Evolutionary conservation across 1,140 invertebrate genomes (phyloP), one percentile per base, ranked within the genome.

Genomic region (Polypedilum pembai): DNA sequence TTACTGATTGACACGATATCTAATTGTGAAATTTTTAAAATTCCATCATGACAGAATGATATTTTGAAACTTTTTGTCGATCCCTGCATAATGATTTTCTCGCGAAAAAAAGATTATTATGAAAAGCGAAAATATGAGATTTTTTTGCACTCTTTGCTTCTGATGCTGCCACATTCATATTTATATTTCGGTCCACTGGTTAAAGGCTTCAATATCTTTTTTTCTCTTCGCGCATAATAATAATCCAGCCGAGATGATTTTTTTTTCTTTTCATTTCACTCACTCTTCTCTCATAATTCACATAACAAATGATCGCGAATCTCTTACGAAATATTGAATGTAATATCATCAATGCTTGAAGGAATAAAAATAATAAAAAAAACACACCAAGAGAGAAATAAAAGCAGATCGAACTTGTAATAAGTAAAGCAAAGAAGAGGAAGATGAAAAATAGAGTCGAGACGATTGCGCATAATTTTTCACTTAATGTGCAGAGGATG

Each of bases 391-490:
- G 24, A 33, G 24, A 33, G 24, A 33, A 33, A 33, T 3, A 33
- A 33, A 45, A 45, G 2, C 41, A 45, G 41, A 45, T 45, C 41
- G 45, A 12, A n/a, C 45, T 12, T 56, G 45, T 12, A n/a, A 12
- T 56, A 56, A 56, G 8, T 45, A 45, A 56, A 56, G n/a, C 24
- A 33, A 33, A 33, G 24, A n/a, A n/a, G n/a, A n/a, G 12, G 15
- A n/a, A 56, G 12, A 15, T 56, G n/a, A n/a, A 56, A 12, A 56
- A 56, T 56, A 56, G 4, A 56, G 12, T 56, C 45, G 45, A 56
- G 65, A 21, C 65, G 20, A 69, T 20, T 8, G 65, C 18, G 17
- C 17, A 69, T 69, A 69, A 69, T 18, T 69, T 69, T 69, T 69
- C 65, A 69, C 65, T 69, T 69, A 69, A 21, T 69, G 20, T 21